A percentile compares a stretch with the other conserved stretches of the same genome.
Conservation (phyloP, 2,797 vertebrate species). For the Pangasius djambal region DNA sequence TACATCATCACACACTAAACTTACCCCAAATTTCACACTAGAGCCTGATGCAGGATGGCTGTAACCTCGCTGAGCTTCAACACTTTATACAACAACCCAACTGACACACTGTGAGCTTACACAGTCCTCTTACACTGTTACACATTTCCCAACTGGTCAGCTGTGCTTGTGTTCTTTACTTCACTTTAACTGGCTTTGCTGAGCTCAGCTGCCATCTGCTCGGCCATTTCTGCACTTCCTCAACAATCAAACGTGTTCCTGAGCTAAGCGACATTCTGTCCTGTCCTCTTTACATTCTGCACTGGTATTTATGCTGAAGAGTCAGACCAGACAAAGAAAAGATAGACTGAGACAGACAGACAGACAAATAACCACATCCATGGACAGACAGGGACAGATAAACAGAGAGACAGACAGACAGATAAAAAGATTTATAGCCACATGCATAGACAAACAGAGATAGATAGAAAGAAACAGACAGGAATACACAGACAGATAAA, state of each 20-base stretch:
- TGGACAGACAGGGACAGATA: neutral
- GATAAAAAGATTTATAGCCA: neutral
- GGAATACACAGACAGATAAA: neutral
- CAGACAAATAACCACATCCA: neutral
- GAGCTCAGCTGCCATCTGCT: slow-evolving; percentile 23
- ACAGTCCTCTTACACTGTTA: neutral
- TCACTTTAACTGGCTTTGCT: slow-evolving; percentile 30
- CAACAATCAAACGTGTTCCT: neutral
- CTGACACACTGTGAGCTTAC: neutral
- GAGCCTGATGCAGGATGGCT: neutral
- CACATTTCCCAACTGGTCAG: neutral
- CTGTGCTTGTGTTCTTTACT: neutral
- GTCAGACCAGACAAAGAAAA: neutral
- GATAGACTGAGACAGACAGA: neutral
- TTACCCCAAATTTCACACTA: neutral
- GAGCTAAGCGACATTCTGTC: neutral
- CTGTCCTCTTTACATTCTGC: neutral
- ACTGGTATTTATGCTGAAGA: neutral
- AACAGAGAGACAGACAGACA: neutral
- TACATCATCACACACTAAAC: neutral
- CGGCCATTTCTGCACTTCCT: neutral
- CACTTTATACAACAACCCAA: neutral
- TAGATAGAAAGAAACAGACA: neutral
- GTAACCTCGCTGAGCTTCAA: neutral
- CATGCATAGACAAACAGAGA: neutral